Conservation (phyloP, 2,888 invertebrate genomes). For the Melolontha melolontha region DNA sequence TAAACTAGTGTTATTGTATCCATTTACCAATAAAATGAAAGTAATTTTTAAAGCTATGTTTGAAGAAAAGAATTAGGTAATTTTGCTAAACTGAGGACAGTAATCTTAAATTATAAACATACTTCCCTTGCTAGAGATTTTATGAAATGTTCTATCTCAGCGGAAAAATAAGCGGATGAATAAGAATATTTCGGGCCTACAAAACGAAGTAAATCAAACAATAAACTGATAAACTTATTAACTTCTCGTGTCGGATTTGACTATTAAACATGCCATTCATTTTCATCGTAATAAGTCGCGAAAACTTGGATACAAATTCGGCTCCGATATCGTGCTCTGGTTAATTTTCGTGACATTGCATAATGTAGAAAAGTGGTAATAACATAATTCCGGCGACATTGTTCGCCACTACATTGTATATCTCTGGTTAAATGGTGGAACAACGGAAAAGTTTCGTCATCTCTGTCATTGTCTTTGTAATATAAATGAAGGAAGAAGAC, state of each 20-base stretch:
- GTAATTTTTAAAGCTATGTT: too few relatives aligned
- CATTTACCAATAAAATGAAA: too few relatives aligned
- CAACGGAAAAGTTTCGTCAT: slow-evolving; percentile 1
- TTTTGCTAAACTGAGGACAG: too few relatives aligned
- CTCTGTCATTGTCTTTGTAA: slow-evolving; percentile 19
- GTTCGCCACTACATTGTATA: background rate
- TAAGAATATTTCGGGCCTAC: too few relatives aligned
- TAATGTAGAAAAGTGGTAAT: slow-evolving; percentile 36
- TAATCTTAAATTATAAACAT: too few relatives aligned
- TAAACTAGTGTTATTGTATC: too few relatives aligned
- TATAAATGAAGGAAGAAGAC: slow-evolving; percentile 10
- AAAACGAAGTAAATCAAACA: slow-evolving; percentile 12
- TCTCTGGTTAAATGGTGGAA: too few relatives aligned
- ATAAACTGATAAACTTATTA: slow-evolving; percentile 18
- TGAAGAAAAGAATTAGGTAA: too few relatives aligned
- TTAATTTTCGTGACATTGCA: slow-evolving; percentile 40
- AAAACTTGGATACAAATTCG: slow-evolving; percentile 24
- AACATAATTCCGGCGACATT: slow-evolving; percentile 33
- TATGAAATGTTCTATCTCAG: too few relatives aligned
- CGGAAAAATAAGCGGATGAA: too few relatives aligned
- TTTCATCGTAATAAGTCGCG: slow-evolving; percentile 5
- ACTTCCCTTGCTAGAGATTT: too few relatives aligned
- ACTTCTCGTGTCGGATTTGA: slow-evolving; percentile 10
- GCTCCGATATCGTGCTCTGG: slow-evolving; percentile 20
- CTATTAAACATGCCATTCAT: background rate